Percentiles rank a stretch among this genome's conserved stretches.
Conservation (phyloP, 2,113 vertebrate genomes). For the Ptilonorhynchus violaceus region DNA sequence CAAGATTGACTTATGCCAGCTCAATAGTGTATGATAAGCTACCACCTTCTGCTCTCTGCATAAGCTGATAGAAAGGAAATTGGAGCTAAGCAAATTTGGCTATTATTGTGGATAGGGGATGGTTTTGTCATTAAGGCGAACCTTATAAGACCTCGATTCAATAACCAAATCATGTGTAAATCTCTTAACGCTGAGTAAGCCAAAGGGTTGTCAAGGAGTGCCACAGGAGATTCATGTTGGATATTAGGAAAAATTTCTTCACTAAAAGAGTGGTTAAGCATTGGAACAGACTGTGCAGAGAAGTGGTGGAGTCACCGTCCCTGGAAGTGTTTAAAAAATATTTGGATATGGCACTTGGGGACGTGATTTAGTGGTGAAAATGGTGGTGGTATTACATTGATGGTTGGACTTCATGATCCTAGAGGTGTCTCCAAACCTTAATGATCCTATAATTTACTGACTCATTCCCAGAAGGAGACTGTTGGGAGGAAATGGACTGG, state of each 20-base stretch:
- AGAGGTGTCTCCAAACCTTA: background rate
- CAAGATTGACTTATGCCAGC: background rate
- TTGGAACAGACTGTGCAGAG: background rate
- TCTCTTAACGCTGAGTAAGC: background rate
- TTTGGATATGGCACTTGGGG: background rate
- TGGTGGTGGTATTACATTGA: too few species aligned
- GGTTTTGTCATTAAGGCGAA: background rate
- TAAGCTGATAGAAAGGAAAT: background rate
- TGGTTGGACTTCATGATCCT: background rate
- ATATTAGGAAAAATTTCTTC: background rate
- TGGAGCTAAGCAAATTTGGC: background rate
- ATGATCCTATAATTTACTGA: background rate
- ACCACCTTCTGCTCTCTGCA: background rate
- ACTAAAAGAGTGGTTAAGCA: background rate
- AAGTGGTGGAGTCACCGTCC: background rate
- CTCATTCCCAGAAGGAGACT: background rate
- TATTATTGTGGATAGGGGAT: background rate
- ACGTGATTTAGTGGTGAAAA: background rate
- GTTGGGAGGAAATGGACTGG: background rate
- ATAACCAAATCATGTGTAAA: background rate
- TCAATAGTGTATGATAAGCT: background rate
- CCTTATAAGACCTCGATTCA: background rate
- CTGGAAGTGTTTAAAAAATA: background rate
- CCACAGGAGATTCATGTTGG: too few species aligned
- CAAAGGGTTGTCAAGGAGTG: background rate